These are phyloP conservation scores for Cassiopea xamachana DNA, from an alignment of 30 jellyfish, hydroid and myxozoan species.

Conservation along the genomic window DNA sequence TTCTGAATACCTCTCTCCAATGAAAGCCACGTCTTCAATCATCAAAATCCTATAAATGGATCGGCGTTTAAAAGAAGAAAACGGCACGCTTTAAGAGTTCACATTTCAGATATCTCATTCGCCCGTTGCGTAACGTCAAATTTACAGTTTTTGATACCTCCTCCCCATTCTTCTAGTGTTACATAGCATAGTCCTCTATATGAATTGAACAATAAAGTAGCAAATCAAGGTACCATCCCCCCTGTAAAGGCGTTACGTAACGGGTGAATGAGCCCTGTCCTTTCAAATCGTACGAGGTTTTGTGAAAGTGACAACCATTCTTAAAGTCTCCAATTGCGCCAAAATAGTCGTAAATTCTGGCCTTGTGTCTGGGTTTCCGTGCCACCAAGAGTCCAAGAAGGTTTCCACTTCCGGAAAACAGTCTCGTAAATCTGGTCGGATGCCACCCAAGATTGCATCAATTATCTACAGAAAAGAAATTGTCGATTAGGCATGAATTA, in stretches of 20 bases:
- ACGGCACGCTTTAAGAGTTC: no score
- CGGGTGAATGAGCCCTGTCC: background rate
- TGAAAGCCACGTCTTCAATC: no score
- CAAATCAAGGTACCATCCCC: no score
- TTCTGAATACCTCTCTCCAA: no score
- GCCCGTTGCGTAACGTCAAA: no score
- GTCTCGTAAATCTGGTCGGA: conserved; percentile 54
- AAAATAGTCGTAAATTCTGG: conserved; percentile 45
- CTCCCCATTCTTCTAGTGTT: no score
- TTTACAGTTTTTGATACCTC: no score
- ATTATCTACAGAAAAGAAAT: conserved; percentile 29
- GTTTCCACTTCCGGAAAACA: conserved; percentile 16
- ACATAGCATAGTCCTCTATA: no score
- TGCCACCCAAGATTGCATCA: conserved; percentile 46
- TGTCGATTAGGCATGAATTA: background rate
- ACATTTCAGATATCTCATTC: no score
- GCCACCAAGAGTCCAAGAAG: conserved; percentile 62
- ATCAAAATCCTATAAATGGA: no score
- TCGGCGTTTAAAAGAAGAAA: no score
- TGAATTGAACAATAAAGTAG: no score
- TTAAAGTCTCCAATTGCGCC: conserved; percentile 6
- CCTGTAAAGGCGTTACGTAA: background rate
- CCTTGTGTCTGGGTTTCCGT: conserved; percentile 52
- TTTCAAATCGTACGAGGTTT: conserved; percentile 20
- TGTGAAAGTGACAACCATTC: background rate